phyloP scores from a whole-genome alignment of 2,113 vertebrate species.

The Empidonax alnorum region DNA sequence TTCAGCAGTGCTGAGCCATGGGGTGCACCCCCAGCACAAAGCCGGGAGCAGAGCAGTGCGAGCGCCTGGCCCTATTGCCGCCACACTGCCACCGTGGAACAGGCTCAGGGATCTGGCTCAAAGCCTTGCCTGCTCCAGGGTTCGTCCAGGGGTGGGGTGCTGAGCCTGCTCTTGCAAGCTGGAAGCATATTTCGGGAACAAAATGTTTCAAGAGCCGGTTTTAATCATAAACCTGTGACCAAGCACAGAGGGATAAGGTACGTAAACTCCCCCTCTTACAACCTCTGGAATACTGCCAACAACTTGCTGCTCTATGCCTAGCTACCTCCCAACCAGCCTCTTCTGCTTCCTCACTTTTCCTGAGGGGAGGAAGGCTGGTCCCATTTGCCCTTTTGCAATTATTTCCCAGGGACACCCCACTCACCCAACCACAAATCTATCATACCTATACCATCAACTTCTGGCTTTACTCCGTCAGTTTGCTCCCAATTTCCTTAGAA shows the following conservation, averaged over 20 bases:
- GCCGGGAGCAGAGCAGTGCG: not conserved
- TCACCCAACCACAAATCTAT: not conserved
- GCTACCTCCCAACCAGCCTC: not conserved
- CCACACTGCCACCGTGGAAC: not conserved
- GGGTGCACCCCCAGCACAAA: not conserved
- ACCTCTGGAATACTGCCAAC: not conserved
- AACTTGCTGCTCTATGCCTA: not conserved
- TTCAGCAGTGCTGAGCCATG: accelerated
- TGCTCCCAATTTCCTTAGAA: not conserved
- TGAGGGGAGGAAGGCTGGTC: not conserved
- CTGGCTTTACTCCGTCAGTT: not conserved
- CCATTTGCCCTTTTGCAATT: not conserved
- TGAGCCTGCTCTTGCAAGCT: not conserved
- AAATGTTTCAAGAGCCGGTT: not conserved
- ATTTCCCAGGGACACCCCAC: not conserved
- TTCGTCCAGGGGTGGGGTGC: too few species aligned
- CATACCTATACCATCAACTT: not conserved
- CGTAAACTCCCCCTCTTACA: not conserved
- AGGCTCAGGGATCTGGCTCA: accelerated
- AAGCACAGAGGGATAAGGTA: not conserved
- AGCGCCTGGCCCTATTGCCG: accelerated
- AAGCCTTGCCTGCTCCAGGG: not conserved
- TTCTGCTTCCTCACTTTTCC: not conserved
- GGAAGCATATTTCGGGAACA: not conserved
- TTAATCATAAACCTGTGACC: not conserved